Evolutionary conservation across 2,797 vertebrate species (phyloP).

Genomic region (Darevskia nairensis): DNA sequence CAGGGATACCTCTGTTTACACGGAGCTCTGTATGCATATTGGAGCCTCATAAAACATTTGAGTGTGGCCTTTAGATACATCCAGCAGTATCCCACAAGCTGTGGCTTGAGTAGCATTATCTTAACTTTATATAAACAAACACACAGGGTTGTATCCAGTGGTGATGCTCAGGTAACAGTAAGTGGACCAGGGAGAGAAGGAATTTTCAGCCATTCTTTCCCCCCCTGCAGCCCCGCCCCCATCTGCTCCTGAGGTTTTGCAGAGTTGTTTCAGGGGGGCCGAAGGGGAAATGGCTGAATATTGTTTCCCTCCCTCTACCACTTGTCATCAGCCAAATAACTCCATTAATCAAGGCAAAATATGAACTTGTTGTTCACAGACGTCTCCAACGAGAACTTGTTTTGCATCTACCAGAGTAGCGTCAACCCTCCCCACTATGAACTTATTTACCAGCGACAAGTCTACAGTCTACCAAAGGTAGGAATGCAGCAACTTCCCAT

Average conservation of each 20-base stretch:
- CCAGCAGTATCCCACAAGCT: too few relatives aligned
- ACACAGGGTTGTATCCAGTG: too few relatives aligned
- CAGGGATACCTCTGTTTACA: too few relatives aligned
- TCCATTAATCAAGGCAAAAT: not conserved
- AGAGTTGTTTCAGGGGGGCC: too few relatives aligned
- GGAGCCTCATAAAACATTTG: not conserved
- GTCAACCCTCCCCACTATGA: constrained; percentile 94
- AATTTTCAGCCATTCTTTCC: not conserved
- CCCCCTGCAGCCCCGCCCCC: too few relatives aligned
- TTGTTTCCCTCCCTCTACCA: too few relatives aligned
- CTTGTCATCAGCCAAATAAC: not conserved
- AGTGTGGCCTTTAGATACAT: not conserved
- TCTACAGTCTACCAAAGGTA: constrained; percentile 97
- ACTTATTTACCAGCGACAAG: constrained; percentile 92
- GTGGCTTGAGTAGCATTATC: too few relatives aligned
- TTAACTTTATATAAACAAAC: too few relatives aligned
- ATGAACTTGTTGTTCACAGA: constrained; percentile 76
- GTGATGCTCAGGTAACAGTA: too few relatives aligned
- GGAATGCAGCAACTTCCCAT: accelerated
- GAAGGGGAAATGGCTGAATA: accelerated
- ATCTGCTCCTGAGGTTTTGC: not conserved
- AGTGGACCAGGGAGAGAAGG: too few relatives aligned
- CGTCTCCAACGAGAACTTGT: constrained; percentile 91
- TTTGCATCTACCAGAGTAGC: constrained; percentile 95
- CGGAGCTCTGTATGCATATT: not conserved